phyloP scores from a whole-genome alignment of 1,140 invertebrate species.

The Phenacoccus solenopsis region DNA sequence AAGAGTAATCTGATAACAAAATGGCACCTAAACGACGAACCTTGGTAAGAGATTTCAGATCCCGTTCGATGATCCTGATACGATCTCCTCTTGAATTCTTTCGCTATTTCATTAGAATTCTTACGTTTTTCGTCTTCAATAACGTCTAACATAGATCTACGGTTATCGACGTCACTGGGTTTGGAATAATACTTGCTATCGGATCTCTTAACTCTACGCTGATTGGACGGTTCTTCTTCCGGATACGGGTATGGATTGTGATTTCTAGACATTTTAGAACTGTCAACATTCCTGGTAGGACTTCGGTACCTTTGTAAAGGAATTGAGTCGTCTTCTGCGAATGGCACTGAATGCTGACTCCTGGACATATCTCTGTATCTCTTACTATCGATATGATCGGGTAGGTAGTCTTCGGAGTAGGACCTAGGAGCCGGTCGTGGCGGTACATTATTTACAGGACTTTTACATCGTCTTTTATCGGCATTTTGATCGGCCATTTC shows the following conservation, averaged over 20 bases:
- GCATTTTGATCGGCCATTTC: neutral
- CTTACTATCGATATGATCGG: conserved; percentile 20
- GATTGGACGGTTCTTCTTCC: neutral
- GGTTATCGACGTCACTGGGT: neutral
- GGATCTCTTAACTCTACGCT: conserved; percentile 16
- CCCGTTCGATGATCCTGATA: conserved; percentile 30
- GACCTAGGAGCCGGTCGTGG: conserved; percentile 12
- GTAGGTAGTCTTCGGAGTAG: conserved; percentile 21
- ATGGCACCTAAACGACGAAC: too few species aligned
- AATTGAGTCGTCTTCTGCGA: conserved; percentile 22
- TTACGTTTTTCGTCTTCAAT: conserved; percentile 34
- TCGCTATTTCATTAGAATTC: conserved; percentile 35
- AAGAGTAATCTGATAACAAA: too few species aligned
- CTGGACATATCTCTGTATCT: conserved; percentile 12
- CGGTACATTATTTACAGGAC: conserved; percentile 16
- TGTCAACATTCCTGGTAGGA: conserved; percentile 27
- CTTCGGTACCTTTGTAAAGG: conserved; percentile 33
- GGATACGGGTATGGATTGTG: neutral
- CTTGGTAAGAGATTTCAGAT: conserved; percentile 8
- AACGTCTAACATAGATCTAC: conserved; percentile 33
- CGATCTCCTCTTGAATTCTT: conserved; percentile 35
- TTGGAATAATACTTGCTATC: conserved; percentile 15
- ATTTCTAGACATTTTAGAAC: neutral
- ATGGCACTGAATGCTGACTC: conserved; percentile 20
- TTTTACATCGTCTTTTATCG: conserved; percentile 9